phyloP scores from a whole-genome alignment of 2,888 invertebrate genomes.

The Lasiommata megera region DNA sequence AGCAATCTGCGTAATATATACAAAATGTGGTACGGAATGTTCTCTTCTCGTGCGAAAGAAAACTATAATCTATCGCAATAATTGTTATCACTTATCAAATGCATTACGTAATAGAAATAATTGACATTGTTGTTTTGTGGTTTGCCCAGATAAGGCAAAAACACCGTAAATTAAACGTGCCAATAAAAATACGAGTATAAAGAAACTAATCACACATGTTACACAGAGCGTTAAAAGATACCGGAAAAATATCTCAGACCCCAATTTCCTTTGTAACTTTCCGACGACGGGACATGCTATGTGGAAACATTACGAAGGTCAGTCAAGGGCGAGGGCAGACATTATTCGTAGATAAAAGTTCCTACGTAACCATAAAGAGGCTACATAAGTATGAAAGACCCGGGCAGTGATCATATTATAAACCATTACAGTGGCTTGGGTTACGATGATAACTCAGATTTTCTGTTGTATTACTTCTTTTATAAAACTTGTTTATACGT shows the following conservation, averaged over 20 bases:
- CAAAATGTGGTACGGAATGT: no score
- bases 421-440: constrained; percentile 24
- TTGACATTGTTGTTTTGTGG: no score
- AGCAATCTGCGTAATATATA: no score
- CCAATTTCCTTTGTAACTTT: constrained; percentile 37
- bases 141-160: no score
- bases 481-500: not conserved
- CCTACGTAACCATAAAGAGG: constrained; percentile 30
- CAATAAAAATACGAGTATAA: not conserved
- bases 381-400: constrained; percentile 31
- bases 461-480: constrained; percentile 6
- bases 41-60: no score
- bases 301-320: constrained; percentile 37
- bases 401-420: constrained; percentile 30
- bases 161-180: no score
- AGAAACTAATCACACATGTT: not conserved
- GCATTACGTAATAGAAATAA: no score
- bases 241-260: constrained; percentile 23
- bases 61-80: no score
- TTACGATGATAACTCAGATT: constrained; percentile 30
- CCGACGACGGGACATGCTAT: constrained; percentile 33
- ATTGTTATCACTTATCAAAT: no score
- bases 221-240: constrained; percentile 11
- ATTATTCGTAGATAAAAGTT: constrained; percentile 31
- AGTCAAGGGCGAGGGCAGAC: constrained; percentile 37